Evolutionary conservation across 2,888 invertebrate genomes (phyloP).

Genomic region (Tryphoninae sp.): DNA sequence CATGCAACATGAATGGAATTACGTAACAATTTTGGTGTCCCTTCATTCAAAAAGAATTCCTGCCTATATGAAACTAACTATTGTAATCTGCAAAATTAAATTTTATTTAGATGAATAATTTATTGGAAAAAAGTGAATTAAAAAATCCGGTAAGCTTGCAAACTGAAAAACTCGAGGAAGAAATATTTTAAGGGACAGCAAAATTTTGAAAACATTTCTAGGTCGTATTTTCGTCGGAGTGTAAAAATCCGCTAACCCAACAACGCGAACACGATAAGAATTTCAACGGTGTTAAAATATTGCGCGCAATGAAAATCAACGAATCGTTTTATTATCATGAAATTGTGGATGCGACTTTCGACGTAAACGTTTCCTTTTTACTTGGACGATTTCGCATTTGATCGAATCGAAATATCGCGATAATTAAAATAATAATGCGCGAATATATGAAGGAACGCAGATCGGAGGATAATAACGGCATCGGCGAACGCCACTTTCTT

Average conservation of each 20-base stretch:
- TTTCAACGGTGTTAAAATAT: background rate
- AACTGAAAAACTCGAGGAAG: background rate
- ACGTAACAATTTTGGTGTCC: too few species aligned
- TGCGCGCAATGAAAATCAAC: background rate
- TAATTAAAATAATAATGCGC: background rate
- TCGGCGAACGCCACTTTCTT: constrained; percentile 81
- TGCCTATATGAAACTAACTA: too few species aligned
- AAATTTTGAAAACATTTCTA: background rate
- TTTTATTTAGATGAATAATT: background rate
- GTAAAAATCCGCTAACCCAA: background rate
- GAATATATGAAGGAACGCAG: background rate
- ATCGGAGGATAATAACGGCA: constrained; percentile 43
- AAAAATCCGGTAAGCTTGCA: background rate
- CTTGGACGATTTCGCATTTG: constrained; percentile 19
- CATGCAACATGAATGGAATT: too few species aligned
- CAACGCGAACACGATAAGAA: background rate
- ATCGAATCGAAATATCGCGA: background rate
- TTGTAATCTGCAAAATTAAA: background rate
- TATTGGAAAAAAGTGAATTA: background rate
- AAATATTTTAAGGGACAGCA: background rate
- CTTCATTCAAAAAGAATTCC: too few species aligned
- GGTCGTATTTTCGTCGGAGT: background rate
- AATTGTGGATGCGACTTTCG: background rate
- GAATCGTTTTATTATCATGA: background rate
- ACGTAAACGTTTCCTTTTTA: background rate